Conservation (phyloP, 2,888 invertebrate genomes). For the Euplexia lucipara region DNA sequence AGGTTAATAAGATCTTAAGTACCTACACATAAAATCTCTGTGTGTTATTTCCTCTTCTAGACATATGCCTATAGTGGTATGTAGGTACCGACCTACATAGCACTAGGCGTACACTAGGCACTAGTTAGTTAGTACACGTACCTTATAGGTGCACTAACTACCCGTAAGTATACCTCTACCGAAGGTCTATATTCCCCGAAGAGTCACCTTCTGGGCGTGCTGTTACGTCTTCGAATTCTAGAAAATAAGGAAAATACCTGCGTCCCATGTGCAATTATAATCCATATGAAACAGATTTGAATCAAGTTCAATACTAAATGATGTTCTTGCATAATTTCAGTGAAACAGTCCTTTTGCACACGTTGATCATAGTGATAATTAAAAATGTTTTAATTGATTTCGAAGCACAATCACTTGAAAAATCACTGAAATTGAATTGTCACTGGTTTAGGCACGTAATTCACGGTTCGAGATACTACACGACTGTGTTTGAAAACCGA, state of each 20-base stretch:
- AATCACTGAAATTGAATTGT: constrained; percentile 16
- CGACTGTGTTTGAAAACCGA: constrained; percentile 66
- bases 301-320: constrained; percentile 58
- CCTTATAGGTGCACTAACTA: too few species aligned
- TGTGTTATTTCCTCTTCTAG: too few species aligned
- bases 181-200: too few species aligned
- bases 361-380: constrained; percentile 69
- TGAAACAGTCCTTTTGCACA: constrained; percentile 60
- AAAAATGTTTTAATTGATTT: constrained; percentile 22
- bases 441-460: constrained; percentile 34
- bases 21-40: too few species aligned
- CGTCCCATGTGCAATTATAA: constrained; percentile 60
- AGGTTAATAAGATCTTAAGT: too few species aligned
- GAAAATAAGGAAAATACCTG: constrained; percentile 64
- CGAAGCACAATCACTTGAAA: constrained; percentile 31
- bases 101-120: too few species aligned
- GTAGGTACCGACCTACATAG: too few species aligned
- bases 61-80: too few species aligned
- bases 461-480: constrained; percentile 38
- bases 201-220: too few species aligned
- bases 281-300: constrained; percentile 54
- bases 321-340: constrained; percentile 73
- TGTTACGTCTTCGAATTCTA: background rate
- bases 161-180: too few species aligned
- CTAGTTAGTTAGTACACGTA: too few species aligned